phyloP scores from a whole-genome alignment of 2,797 vertebrate species.

The Leptoclinus maculatus region DNA sequence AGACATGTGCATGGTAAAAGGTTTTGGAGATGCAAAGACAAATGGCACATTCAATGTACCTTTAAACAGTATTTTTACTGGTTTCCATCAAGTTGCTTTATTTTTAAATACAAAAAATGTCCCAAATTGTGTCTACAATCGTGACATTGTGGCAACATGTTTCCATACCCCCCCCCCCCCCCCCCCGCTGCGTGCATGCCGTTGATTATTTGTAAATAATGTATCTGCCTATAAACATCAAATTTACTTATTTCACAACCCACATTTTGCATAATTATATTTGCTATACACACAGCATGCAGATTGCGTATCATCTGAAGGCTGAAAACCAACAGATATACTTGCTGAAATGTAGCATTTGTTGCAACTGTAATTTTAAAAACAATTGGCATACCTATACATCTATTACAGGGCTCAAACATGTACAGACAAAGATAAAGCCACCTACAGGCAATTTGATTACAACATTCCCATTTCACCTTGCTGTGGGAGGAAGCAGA shows the following conservation, averaged over 20 bases:
- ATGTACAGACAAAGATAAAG: background rate
- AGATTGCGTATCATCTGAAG: background rate
- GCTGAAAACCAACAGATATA: background rate
- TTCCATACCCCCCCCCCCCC: background rate
- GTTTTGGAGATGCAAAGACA: background rate
- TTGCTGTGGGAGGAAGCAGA: background rate
- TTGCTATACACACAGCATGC: background rate
- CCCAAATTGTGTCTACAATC: background rate
- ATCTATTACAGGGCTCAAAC: background rate
- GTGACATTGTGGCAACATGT: background rate
- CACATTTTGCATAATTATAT: background rate
- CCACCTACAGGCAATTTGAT: background rate
- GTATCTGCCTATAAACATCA: background rate
- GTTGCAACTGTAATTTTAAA: background rate
- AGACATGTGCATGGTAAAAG: background rate
- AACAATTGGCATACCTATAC: background rate
- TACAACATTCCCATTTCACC: background rate
- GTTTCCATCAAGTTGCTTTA: background rate
- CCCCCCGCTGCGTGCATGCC: background rate
- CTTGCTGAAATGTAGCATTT: background rate
- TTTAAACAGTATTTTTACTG: background rate
- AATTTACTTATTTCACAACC: background rate
- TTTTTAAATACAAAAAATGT: background rate
- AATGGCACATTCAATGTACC: no score
- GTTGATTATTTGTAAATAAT: no score